phyloP scores from a whole-genome alignment of 2,113 vertebrate species.

The Hyperopisus bebe region DNA sequence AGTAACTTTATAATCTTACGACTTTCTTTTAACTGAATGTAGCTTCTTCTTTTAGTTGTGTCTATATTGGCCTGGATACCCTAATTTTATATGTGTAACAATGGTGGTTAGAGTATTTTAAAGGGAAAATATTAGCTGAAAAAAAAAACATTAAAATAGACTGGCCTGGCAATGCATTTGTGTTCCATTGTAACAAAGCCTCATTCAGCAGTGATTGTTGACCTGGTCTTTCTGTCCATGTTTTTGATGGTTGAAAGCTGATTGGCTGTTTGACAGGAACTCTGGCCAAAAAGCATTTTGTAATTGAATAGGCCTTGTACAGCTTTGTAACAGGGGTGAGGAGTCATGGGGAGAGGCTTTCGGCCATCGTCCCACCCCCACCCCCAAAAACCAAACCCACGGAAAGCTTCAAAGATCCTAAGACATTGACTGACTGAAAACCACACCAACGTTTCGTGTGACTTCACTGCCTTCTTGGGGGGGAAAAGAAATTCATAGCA shows the following conservation, averaged over 20 bases:
- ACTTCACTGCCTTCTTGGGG: neutral
- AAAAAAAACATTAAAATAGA: neutral
- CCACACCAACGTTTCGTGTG: neutral
- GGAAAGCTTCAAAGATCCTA: neutral
- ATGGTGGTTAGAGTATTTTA: neutral
- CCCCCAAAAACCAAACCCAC: neutral
- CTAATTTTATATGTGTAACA: no score
- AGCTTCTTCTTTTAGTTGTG: neutral
- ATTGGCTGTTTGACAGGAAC: neutral
- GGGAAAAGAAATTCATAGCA: neutral
- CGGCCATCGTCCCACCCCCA: neutral
- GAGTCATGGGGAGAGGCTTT: neutral
- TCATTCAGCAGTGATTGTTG: neutral
- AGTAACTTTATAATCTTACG: neutral
- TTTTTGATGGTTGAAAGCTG: neutral
- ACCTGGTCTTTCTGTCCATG: neutral
- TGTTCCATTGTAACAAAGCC: neutral
- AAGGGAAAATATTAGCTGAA: neutral
- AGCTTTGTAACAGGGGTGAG: neutral
- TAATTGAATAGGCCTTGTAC: neutral
- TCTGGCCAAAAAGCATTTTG: constrained; percentile 9
- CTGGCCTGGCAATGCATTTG: neutral
- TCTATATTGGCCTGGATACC: neutral
- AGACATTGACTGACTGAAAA: neutral
- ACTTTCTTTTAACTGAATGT: neutral